Base-by-base conservation (phyloP, 2,888 invertebrate species). In the Aleiodes testaceus region DNA sequence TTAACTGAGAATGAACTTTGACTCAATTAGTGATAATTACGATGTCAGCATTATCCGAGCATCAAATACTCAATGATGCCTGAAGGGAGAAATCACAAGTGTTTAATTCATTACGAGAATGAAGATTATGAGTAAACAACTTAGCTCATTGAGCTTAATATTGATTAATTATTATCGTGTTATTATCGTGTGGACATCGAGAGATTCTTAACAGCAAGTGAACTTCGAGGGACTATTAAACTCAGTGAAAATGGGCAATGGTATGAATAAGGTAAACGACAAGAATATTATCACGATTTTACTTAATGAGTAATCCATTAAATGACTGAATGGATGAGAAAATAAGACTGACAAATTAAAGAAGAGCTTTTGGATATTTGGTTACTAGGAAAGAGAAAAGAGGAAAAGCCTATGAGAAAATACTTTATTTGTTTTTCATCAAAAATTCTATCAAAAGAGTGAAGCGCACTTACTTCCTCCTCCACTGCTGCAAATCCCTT, bases 251-350 rank as follows among this genome's bases (percentile, higher is more conserved):
- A 77, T 95, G 95, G 95, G 95, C 89, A 95, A 95, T 93, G 95
- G 95, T 89, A 95, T 95, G 95, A 95, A 95, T 89, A 95, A 94
- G 94, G 95, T 94, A 78, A 72, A 59, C 45, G 74, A 66, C 47
- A 70, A 7, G 36, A 47, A 66, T 66, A 72, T 22, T 42, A 26
- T 36, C 36, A 36, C 9, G 36, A 36, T 11, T 36, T 0, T 9
- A 36, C 36, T 36, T 36, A 36, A 36, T 36, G 36, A 36, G 36
- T 9, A 36, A 36, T 14, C 12, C 45, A 45, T 26, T 22, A 4
- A 22, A 22, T 22, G 22, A 26, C 3, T 26, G 26, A 26, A 26
- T 26, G 26, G 5, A 3, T 26, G 26, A 26, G 26, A 3, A 26
- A 26, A 26, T 26, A 26, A 26, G 4, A 26, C 26, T n/a, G n/a